Evolutionary conservation across 2,797 vertebrate genomes (phyloP), one percentile per base, ranked within the genome.

Genomic region (Picus viridis): DNA sequence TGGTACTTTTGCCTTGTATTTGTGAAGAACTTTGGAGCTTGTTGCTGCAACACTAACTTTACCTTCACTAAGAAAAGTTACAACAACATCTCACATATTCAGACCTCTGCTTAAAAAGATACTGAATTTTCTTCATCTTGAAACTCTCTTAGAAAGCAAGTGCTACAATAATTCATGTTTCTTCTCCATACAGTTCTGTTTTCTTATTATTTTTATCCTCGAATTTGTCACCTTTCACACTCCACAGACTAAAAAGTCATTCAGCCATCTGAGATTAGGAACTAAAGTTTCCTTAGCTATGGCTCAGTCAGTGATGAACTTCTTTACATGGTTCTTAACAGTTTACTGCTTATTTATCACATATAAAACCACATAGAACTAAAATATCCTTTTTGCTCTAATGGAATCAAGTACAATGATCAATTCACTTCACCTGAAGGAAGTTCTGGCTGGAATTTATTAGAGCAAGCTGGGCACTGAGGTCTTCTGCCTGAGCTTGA

Each of bases 361-460:
- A 59, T 80, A 88, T 22, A 6, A 82, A 89, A 82, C 19, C 26
- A 93, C 2, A 59, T 1, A 82, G 22, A 24, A 53, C 8, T 36
- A n/a, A 41, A 51, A 73, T 53, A 30, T 2, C 7, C 12, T 26
- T 51, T 83, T 74, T 73, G 20, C 15, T 72, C 12, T 59, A 19
- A 54, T 19, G 19, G 13, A 49, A 68, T 63, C 32, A 67, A 68
- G 29, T 41, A 22, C 7, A 81, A 34, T 12, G 5, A 78, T 47
- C 45, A 19, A 26, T 82, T 56, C 6, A 61, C 53, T 68, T 93
- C 92, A 98, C 99, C 98, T 99, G 99, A 80, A 99, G 98, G 95
- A 99, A 99, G 97, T 98, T 99, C 96, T 99, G 99, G 95, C 99
- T 99, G 96, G 99, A 99, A 96, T 99, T 99, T 95, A 99, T 99